Percentiles rank a stretch among this genome's conserved stretches.
Evolutionary conservation across 2,888 invertebrate species (phyloP).

Genomic region (Hydroisotoma schaefferi): DNA sequence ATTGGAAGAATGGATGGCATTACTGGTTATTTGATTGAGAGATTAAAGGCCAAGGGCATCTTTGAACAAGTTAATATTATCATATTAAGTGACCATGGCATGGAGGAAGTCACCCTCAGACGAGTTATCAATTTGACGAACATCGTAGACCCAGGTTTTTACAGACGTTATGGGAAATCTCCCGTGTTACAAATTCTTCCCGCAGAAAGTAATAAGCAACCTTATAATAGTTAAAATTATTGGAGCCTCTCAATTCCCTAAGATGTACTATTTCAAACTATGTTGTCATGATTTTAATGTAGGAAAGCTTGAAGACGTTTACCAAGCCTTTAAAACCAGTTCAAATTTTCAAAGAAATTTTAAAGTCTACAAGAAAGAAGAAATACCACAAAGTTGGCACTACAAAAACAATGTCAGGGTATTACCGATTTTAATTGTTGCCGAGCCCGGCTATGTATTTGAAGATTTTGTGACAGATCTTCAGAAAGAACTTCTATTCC

Average conservation of each 20-base stretch:
- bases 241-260: too few species aligned
- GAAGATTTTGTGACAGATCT: constrained; percentile 55
- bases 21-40: constrained; percentile 57
- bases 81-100: constrained; percentile 70
- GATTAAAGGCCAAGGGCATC: constrained; percentile 56
- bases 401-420: constrained; percentile 60
- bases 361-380: constrained; percentile 60
- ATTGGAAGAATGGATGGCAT: constrained; percentile 51
- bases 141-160: constrained; percentile 55
- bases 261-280: neutral
- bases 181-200: constrained; percentile 63
- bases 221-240: too few species aligned
- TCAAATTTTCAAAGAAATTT: constrained; percentile 54
- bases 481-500: neutral
- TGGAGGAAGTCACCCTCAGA: constrained; percentile 58
- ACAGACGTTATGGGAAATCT: constrained; percentile 56
- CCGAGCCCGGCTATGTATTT: constrained; percentile 62
- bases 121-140: constrained; percentile 59
- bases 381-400: constrained; percentile 61
- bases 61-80: constrained; percentile 61
- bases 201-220: constrained; percentile 45
- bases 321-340: constrained; percentile 53
- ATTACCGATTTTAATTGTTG: constrained; percentile 62
- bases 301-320: constrained; percentile 53
- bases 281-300: neutral